Evolutionary conservation across 2,888 invertebrate genomes (phyloP).

Genomic region (Hymenopus coronatus): DNA sequence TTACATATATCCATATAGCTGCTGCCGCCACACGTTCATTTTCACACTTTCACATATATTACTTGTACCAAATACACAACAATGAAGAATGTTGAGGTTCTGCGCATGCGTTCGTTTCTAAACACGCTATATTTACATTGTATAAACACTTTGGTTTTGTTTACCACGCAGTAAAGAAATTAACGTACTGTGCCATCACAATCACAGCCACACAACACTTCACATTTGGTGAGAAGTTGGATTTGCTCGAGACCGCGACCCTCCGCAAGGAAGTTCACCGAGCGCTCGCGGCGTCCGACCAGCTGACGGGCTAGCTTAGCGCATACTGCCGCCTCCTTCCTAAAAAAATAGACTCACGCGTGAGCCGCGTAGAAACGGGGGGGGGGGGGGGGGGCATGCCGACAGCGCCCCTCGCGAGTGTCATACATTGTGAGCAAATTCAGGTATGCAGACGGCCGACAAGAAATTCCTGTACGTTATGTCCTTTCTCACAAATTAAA

Average conservation of each 20-base stretch:
- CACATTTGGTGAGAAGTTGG: no score
- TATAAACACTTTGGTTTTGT: no score
- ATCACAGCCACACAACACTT: no score
- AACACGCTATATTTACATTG: neutral
- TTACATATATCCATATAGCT: constrained; percentile 34
- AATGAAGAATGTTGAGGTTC: neutral
- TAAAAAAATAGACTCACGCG: neutral
- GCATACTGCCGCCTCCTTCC: neutral
- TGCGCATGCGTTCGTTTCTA: neutral
- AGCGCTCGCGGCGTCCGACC: constrained; percentile 3
- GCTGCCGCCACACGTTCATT: neutral
- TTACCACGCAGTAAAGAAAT: no score
- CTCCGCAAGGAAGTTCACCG: neutral
- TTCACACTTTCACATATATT: neutral
- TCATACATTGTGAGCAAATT: neutral
- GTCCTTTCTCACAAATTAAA: no score
- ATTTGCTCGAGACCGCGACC: neutral
- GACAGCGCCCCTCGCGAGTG: neutral
- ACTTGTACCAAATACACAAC: neutral
- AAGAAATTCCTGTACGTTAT: neutral
- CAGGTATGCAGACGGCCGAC: neutral
- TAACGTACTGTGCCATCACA: no score
- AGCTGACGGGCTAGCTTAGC: neutral
- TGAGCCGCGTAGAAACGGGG: neutral
- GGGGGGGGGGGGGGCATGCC: no score